Conservation (phyloP, 2,797 vertebrate species). For the Varecia variegata region DNA sequence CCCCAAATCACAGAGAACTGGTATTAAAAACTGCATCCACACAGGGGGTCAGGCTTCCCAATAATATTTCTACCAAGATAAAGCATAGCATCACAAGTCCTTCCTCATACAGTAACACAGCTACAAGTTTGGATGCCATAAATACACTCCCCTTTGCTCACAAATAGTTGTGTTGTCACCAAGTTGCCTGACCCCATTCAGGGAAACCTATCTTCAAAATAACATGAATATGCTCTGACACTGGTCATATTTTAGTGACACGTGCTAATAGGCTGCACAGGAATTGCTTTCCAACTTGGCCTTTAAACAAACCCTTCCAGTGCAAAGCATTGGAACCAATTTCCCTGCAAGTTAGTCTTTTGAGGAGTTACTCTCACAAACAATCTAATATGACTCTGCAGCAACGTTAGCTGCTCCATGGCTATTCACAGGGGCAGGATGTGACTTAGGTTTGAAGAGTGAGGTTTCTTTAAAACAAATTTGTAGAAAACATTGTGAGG, state of each 20-base stretch:
- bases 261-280: background rate
- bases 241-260: background rate
- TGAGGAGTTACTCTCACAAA: background rate
- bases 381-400: background rate
- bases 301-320: background rate
- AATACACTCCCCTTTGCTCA: background rate
- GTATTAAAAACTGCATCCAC: background rate
- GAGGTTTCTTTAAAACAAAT: background rate
- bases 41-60: background rate
- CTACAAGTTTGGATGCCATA: background rate
- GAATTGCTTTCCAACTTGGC: no score
- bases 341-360: background rate
- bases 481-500: background rate
- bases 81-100: background rate
- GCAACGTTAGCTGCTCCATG: rapidly evolving
- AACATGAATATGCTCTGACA: background rate
- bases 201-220: background rate
- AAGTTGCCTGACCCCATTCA: background rate
- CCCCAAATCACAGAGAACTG: background rate
- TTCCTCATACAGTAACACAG: background rate
- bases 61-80: background rate
- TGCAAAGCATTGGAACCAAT: background rate
- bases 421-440: background rate
- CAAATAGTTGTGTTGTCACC: background rate
- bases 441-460: background rate